Base-by-base conservation (phyloP, 2,888 invertebrate species). In the Drosophila recens region DNA sequence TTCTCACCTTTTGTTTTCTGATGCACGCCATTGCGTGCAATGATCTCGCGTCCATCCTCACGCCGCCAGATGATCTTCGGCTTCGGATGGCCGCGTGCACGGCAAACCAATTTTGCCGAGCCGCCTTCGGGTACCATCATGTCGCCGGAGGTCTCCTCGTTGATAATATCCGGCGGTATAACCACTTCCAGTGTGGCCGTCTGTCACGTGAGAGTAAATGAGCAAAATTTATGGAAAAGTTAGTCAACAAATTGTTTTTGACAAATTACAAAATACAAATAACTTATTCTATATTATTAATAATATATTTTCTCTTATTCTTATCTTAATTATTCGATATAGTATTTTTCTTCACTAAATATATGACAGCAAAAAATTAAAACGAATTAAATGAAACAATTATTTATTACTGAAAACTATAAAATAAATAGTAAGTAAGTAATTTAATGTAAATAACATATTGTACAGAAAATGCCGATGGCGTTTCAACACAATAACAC, bases 51-150 rank as follows among this genome's bases (percentile, higher is more conserved):
- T 3, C 96, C 96, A 90, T 97, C 97, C 93, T 98, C 97, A 69
- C 97, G 94, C 75, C 96, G 94, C 97, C 97, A 98, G 27, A 95
- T 94, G 83, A 98, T 97, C 89, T 95, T 95, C 0, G 97, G 97
- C 78, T 96, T 95, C 10, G 97, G 97, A 90, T 95, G 96, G 4
- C 97, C 97, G 67, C 96, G 94, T 1, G 97, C 97, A 91, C 96
- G 96, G 93, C 97, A 97, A 69, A 97, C 95, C 81, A 97, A 93
- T 92, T 97, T 97, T 0, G 97, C 97, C 6, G 97, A 96, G 42
- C 97, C 97, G 57, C 97, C 97, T 93, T 97, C 97, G n/a, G 97
- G 97, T 61, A 98, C 97, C 96, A 97, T 97, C 95, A 98, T 95
- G 91, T 98, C 98, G 13, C 97, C 97, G 56, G 97, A 97, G 10